Base-by-base conservation (phyloP, 30 jellyfish, hydroid and myxozoan genomes). In the Turritopsis rubra region DNA sequence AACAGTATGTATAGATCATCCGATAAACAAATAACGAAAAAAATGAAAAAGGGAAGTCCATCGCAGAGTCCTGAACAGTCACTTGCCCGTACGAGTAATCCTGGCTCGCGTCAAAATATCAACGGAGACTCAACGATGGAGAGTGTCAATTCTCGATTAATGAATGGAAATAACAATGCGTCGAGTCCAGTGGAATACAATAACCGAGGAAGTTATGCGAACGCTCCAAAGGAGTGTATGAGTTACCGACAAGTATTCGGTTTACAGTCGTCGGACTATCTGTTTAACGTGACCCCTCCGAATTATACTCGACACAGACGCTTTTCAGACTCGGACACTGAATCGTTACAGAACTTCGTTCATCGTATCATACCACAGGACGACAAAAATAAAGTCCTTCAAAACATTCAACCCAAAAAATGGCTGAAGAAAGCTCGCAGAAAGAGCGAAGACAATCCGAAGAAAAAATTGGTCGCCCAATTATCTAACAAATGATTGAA, bases 311-410 rank as follows among this genome's bases (percentile, higher is more conserved):
- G 95, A 19, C 99, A 85, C 30, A 95, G 99, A 31, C 85, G 99
- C 24, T 93, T 89, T 79, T 93, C 99, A 16, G 99, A 93, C 86
- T 93, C 99, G 1, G 99, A 93, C 85, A 89, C 99, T 16, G 99
- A 93, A 78, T 93, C 99, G 18, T 88, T 93, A 65, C 96, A 95
- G n/a, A 93, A 89, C 82, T 93, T 87, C 84, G 85, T 66, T 65
- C 88, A 60, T 52, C 68, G 85, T 17, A 28, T 72, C 18, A 72
- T 82, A 28, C 82, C 88, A 0, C 88, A 82, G 65, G 88, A 82
- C 31, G 85, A 66, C 73, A 68, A 71, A 16, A 66, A 30, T 17
- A 82, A 82, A 82, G 52, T 82, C n/a, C 31, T 82, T 9, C 88
- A 66, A 66, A 80, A 80, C 70, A 80, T 80, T 65, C 88, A 82